Percentiles rank a stretch among this genome's conserved stretches.
These are phyloP conservation scores for Rhinichthys klamathensis DNA, from an alignment of 2,113 vertebrate genomes.

Conservation along the genomic window DNA sequence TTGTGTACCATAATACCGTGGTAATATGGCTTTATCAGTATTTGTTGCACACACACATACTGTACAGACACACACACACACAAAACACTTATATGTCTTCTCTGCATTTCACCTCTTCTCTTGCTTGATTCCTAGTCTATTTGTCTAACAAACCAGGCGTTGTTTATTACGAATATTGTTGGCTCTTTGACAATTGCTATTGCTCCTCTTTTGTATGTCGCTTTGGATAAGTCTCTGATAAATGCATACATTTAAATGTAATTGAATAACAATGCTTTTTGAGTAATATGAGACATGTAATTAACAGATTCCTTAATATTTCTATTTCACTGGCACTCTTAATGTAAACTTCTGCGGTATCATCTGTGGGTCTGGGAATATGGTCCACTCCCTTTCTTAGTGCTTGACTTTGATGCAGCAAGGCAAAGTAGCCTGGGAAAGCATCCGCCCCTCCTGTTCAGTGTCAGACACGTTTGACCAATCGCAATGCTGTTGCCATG, in stretches of 20 bases:
- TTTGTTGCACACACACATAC: neutral
- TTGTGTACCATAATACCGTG: neutral
- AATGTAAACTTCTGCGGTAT: neutral
- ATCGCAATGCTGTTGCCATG: conserved; percentile 69
- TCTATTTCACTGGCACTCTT: neutral
- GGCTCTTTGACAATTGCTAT: too few species aligned
- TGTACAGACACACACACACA: too few species aligned
- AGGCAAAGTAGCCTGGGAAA: conserved; percentile 40
- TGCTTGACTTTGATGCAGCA: neutral
- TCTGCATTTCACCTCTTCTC: too few species aligned
- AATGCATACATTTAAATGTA: too few species aligned
- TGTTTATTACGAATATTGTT: too few species aligned
- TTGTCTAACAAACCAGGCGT: too few species aligned
- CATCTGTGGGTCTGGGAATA: neutral
- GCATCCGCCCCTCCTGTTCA: conserved; percentile 26
- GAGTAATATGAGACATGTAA: neutral
- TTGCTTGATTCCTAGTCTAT: too few species aligned
- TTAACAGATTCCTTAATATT: neutral
- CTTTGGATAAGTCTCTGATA: too few species aligned
- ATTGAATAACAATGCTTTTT: neutral
- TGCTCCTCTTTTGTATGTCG: too few species aligned
- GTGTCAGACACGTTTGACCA: conserved; percentile 61
- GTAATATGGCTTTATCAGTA: neutral
- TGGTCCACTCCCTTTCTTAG: conserved; percentile 10
- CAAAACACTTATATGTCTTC: too few species aligned